phyloP scores from a whole-genome alignment of 2,113 vertebrate genomes.

The Microtus richardsoni region DNA sequence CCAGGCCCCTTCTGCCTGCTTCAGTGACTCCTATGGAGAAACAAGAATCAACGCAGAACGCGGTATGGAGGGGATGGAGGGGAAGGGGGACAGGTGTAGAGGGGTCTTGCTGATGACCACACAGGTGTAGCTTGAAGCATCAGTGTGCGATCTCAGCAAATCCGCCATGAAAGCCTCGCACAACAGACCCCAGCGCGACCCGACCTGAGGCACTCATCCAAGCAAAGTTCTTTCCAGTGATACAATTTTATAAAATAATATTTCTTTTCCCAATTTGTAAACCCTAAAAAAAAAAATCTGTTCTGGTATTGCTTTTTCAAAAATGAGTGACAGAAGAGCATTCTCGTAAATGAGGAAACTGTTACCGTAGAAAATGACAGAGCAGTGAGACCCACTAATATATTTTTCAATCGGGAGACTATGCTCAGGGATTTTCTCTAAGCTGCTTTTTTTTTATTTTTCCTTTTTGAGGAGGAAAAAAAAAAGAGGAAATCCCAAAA shows the following conservation, averaged over 20 bases:
- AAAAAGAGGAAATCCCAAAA: constrained; percentile 68
- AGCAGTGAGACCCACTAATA: constrained; percentile 70
- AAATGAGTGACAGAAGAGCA: background rate
- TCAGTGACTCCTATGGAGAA: rapidly evolving
- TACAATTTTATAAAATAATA: background rate
- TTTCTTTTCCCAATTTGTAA: background rate
- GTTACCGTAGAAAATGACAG: constrained; percentile 75
- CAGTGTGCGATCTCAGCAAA: rapidly evolving
- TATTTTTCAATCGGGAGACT: constrained; percentile 78
- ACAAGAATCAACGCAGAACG: too few relatives aligned
- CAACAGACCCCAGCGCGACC: background rate
- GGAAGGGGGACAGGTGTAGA: background rate
- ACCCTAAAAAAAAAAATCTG: background rate
- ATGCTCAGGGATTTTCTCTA: constrained; percentile 78
- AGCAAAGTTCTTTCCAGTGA: background rate
- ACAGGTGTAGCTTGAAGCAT: too few relatives aligned
- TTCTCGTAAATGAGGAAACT: constrained; percentile 63
- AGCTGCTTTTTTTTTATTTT: constrained; percentile 34
- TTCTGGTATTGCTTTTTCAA: background rate
- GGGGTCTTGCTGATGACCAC: background rate
- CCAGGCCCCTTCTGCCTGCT: background rate
- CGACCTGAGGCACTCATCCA: background rate
- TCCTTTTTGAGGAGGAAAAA: background rate
- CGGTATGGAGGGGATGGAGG: background rate
- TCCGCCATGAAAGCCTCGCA: background rate